Evolutionary conservation across 2,113 vertebrate genomes (phyloP), one percentile per base, ranked within the genome.

Genomic region (Setophaga petechia): DNA sequence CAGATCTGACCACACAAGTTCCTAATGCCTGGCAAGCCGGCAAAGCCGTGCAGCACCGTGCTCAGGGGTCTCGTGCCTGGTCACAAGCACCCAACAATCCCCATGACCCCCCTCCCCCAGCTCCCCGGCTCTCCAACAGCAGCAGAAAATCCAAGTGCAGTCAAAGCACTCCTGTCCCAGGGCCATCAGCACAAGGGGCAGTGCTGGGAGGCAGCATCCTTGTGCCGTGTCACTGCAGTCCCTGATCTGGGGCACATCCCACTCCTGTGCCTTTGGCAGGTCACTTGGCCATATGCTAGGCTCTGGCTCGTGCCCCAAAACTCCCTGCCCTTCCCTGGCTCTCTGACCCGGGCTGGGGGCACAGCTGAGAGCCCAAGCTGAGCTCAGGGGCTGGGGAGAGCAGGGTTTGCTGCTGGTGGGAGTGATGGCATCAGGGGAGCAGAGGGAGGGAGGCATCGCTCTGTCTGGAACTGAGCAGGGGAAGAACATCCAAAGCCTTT

Each of bases 401-500:
- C 1, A 0, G 3, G 16, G 81, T 44, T 31, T 33, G 37, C 86
- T 7, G 1, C 68, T 2, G 6, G 35, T 0, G 0, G 0, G 15
- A 71, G 71, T 47, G 87, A 51, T 4, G 4, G 16, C 4, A 4
- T 59, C 43, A 5, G 35, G 65, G 65, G 44, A 87, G 35, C 2
- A 2, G 43, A 54, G 41, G 39, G 30, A 93, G 78, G 37, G 46
- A 76, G 0, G 2, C 6, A 2, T 4, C 0, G 2, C 25, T 22
- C 10, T 4, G 2, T 4, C 55, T 17, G 4, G 37, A n/a, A 39
- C 6, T 0, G 0, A 46, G 74, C 78, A 65, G 46, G 12, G 31
- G 9, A 68, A 21, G 15, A 33, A 37, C 74, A 67, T 63, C 51
- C 79, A 54, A 85, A 80, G 2, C 30, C 78, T 33, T 30, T 39